These are phyloP conservation scores for Steinernema scapterisci DNA, from an alignment of 2,888 invertebrate species.

Conservation along the genomic window DNA sequence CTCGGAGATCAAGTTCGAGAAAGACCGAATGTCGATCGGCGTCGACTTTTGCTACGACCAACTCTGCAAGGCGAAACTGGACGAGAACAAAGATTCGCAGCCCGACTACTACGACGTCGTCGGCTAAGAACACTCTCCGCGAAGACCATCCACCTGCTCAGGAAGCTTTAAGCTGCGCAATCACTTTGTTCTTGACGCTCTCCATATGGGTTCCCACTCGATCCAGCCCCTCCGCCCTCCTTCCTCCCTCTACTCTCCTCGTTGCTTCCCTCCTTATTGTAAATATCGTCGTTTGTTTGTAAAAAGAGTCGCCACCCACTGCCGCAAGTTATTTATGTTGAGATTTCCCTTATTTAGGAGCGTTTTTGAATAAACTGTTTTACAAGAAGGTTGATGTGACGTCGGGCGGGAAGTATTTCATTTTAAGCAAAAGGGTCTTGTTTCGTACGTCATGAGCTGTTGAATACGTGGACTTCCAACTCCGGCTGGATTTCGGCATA, in stretches of 20 bases:
- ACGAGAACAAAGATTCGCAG: slow-evolving; percentile 57
- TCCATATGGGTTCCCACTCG: slow-evolving; percentile 13
- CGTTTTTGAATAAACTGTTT: slow-evolving; percentile 2
- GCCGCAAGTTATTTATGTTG: slow-evolving; percentile 16
- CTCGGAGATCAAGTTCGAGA: slow-evolving; percentile 59
- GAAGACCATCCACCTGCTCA: slow-evolving; percentile 29
- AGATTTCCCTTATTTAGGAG: slow-evolving; percentile 15
- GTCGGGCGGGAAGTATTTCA: too few relatives aligned
- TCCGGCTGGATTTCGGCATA: too few relatives aligned
- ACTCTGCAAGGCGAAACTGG: slow-evolving; percentile 50
- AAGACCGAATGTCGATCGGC: slow-evolving; percentile 55
- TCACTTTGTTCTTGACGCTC: slow-evolving; percentile 26
- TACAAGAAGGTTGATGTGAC: background rate
- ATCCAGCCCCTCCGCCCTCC: background rate
- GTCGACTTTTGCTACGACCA: slow-evolving; percentile 66
- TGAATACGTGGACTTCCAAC: too few relatives aligned
- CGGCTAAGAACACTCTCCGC: slow-evolving; percentile 37
- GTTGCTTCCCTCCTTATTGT: slow-evolving; percentile 14
- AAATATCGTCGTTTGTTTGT: slow-evolving; percentile 25
- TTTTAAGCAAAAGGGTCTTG: too few relatives aligned
- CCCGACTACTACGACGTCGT: slow-evolving; percentile 64
- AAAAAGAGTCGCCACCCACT: slow-evolving; percentile 23
- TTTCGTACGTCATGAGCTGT: too few relatives aligned
- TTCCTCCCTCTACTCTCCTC: slow-evolving; percentile 9
- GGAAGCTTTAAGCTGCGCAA: slow-evolving; percentile 32